A percentile compares a stretch with the other conserved stretches of the same genome.
Evolutionary conservation across 1,140 invertebrate genomes (phyloP).

Genomic region (Drosophila persimilis): DNA sequence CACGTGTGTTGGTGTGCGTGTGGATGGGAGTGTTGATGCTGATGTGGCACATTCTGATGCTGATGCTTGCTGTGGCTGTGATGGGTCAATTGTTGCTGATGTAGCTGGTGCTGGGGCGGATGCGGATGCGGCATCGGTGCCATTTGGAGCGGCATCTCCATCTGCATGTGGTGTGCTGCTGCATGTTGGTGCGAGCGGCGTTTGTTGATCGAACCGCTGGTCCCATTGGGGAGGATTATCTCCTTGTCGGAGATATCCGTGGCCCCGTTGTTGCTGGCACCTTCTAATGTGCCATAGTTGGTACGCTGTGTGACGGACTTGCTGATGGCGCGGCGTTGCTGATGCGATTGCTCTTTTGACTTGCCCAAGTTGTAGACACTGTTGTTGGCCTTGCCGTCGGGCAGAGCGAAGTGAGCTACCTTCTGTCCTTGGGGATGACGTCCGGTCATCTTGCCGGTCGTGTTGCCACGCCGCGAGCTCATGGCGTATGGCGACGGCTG

Average conservation of each 20-base stretch:
- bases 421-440: slow-evolving; percentile 43
- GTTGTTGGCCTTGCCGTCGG: slow-evolving; percentile 25
- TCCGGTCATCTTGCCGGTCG: slow-evolving; percentile 33
- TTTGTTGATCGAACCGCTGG: background rate
- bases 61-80: slow-evolving; percentile 21
- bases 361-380: slow-evolving; percentile 22
- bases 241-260: slow-evolving; percentile 53
- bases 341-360: slow-evolving; percentile 16
- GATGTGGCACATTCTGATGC: slow-evolving; percentile 15
- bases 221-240: slow-evolving; percentile 9
- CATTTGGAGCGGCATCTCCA: background rate
- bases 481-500: slow-evolving; percentile 35
- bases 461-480: slow-evolving; percentile 37
- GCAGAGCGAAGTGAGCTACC: slow-evolving; percentile 31
- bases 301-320: slow-evolving; percentile 39
- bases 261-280: background rate
- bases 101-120: slow-evolving; percentile 59
- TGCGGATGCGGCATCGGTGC: slow-evolving; percentile 27
- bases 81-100: slow-evolving; percentile 55
- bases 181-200: slow-evolving; percentile 18
- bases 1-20: slow-evolving; percentile 31
- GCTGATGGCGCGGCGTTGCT: slow-evolving; percentile 6
- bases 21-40: slow-evolving; percentile 2
- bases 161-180: slow-evolving; percentile 10
- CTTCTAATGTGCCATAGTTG: slow-evolving; percentile 17